These are phyloP conservation scores for Volucella inflata DNA, from an alignment of 2,888 invertebrate genomes.

Conservation along the genomic window DNA sequence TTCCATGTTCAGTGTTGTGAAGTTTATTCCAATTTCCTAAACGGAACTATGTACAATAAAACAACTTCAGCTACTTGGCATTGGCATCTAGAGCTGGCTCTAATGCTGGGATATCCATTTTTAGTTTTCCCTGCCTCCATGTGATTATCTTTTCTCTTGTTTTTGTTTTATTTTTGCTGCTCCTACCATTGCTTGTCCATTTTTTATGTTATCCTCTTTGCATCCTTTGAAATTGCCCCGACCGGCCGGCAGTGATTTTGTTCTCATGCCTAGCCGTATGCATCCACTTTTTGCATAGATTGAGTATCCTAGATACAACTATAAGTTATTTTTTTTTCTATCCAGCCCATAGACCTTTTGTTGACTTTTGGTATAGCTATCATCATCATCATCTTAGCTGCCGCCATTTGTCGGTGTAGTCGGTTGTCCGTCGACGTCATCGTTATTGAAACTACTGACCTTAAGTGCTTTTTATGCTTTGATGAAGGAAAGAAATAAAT, in stretches of 20 bases:
- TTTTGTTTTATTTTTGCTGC: slow-evolving; percentile 2
- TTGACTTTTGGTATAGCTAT: slow-evolving; percentile 17
- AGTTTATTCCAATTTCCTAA: slow-evolving; percentile 63
- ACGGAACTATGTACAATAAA: slow-evolving; percentile 57
- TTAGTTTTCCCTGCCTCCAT: slow-evolving; percentile 30
- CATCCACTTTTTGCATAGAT: slow-evolving; percentile 44
- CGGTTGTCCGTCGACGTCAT: slow-evolving; percentile 24
- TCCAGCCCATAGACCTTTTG: slow-evolving; percentile 6
- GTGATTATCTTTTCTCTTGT: slow-evolving; percentile 18
- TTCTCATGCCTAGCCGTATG: slow-evolving; percentile 43
- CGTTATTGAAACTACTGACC: slow-evolving; percentile 59
- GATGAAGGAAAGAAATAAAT: slow-evolving; percentile 57
- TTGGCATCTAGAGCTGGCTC: slow-evolving; percentile 62
- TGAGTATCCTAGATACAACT: slow-evolving; percentile 7
- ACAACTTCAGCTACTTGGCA: slow-evolving; percentile 67
- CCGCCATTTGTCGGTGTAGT: slow-evolving; percentile 10
- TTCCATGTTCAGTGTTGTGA: slow-evolving; percentile 57
- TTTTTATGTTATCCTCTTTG: slow-evolving; percentile 50
- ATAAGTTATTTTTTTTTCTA: slow-evolving; percentile 4
- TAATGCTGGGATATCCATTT: slow-evolving; percentile 65
- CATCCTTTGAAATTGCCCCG: slow-evolving; percentile 46
- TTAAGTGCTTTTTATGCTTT: slow-evolving; percentile 53
- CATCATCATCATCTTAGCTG: slow-evolving; percentile 21
- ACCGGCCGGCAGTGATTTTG: slow-evolving; percentile 34
- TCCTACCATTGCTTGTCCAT: neutral